Percentiles rank a stretch among this genome's conserved stretches.
Evolutionary conservation across 2,888 invertebrate genomes (phyloP).

Genomic region (Hypselothyrea guttata): DNA sequence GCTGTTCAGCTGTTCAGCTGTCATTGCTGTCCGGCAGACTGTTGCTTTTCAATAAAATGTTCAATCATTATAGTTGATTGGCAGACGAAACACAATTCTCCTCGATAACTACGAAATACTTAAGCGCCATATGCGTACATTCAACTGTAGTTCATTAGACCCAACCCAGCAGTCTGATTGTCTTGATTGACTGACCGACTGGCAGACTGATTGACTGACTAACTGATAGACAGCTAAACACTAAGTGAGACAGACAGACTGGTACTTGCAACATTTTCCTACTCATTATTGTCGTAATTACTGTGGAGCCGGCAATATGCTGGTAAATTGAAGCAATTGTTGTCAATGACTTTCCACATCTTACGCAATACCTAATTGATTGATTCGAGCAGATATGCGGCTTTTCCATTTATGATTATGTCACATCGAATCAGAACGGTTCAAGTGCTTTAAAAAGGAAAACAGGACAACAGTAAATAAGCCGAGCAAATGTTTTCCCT

Average conservation of each 20-base stretch:
- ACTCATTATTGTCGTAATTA: slow-evolving; percentile 46
- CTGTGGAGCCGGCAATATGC: too few relatives aligned
- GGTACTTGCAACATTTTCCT: slow-evolving; percentile 26
- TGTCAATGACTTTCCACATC: slow-evolving; percentile 30
- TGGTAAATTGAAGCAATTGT: not conserved
- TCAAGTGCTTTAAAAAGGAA: slow-evolving; percentile 11
- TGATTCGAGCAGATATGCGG: slow-evolving; percentile 43
- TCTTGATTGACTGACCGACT: slow-evolving; percentile 9
- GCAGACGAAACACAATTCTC: slow-evolving; percentile 46
- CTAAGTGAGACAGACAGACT: not conserved
- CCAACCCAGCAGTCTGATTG: too few relatives aligned
- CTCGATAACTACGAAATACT: slow-evolving; percentile 1
- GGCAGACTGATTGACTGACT: slow-evolving; percentile 14
- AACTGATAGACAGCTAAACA: slow-evolving; percentile 4
- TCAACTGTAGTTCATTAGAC: slow-evolving; percentile 56
- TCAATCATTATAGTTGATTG: slow-evolving; percentile 73
- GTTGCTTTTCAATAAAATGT: slow-evolving; percentile 57
- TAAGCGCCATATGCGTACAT: slow-evolving; percentile 28
- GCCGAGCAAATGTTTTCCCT: slow-evolving; percentile 40
- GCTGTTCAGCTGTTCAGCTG: not conserved
- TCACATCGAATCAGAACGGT: slow-evolving; percentile 28
- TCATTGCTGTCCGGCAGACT: slow-evolving; percentile 25
- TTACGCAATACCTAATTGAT: slow-evolving; percentile 56
- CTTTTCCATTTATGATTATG: slow-evolving; percentile 38
- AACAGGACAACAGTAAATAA: slow-evolving; percentile 12